A percentile compares a stretch with the other conserved stretches of the same genome.
phyloP scores from a whole-genome alignment of 2,797 vertebrate genomes.

The Xiphophorus birchmanni region DNA sequence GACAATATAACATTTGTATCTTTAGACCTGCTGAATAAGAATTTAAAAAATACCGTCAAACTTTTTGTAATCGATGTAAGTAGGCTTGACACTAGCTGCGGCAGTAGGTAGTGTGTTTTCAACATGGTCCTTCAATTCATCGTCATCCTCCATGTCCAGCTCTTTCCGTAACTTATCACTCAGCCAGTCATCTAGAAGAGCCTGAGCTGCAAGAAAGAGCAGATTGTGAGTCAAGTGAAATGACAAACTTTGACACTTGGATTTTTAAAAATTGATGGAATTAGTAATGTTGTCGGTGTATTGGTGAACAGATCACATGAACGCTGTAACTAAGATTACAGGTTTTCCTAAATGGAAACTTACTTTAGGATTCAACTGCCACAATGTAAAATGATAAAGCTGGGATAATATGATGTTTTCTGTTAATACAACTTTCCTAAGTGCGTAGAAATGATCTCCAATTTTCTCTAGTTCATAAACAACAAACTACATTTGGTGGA shows the following conservation, averaged over 20 bases:
- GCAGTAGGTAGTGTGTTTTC: conserved; percentile 47
- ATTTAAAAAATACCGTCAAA: conserved; percentile 85
- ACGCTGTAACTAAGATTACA: neutral
- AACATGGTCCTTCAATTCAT: conserved; percentile 37
- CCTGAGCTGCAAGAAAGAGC: conserved; percentile 81
- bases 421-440: neutral
- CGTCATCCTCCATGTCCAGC: conserved; percentile 74
- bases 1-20: neutral
- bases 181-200: conserved; percentile 88
- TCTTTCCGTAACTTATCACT: conserved; percentile 84
- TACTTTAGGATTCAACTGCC: neutral
- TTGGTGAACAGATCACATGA: neutral
- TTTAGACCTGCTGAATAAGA: neutral
- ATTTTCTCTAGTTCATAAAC: neutral
- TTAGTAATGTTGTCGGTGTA: neutral
- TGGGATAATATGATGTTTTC: neutral
- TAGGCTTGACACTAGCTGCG: conserved; percentile 30
- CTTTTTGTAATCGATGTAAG: conserved; percentile 67
- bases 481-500: neutral
- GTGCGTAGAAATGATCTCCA: neutral
- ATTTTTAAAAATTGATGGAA: neutral
- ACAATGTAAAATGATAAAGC: neutral
- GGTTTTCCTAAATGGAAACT: neutral
- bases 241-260: neutral
- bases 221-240: neutral